Percentiles rank a stretch among this genome's conserved stretches.
Evolutionary conservation across 2,888 invertebrate species (phyloP).

Genomic region (Trimorus sp.): DNA sequence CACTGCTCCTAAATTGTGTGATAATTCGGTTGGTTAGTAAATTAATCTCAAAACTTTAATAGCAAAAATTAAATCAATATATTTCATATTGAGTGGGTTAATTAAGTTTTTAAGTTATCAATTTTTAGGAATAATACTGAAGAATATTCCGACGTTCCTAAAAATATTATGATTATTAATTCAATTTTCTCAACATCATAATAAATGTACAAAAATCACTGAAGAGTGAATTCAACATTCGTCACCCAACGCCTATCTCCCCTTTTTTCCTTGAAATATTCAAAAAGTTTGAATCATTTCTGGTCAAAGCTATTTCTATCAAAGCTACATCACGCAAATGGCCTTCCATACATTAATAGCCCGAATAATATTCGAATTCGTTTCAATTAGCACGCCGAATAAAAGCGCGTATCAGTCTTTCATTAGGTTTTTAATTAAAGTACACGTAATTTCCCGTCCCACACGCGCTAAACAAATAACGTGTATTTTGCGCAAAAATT

Average conservation of each 20-base stretch:
- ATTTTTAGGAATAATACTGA: no score
- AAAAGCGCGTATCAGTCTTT: background rate
- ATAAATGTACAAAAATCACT: no score
- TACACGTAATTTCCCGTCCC: background rate
- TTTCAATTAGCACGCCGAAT: slow-evolving; percentile 24
- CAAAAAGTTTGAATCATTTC: slow-evolving; percentile 36
- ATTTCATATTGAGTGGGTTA: no score
- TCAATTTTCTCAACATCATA: no score
- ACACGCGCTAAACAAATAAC: background rate
- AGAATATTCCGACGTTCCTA: no score
- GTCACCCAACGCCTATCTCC: no score
- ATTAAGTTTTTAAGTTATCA: no score
- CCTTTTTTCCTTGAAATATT: slow-evolving; percentile 25
- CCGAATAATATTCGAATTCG: slow-evolving; percentile 33
- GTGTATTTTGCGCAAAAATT: slow-evolving; percentile 5
- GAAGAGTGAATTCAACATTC: no score
- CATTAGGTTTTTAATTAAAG: slow-evolving; percentile 21
- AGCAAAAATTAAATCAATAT: no score
- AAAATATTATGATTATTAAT: no score
- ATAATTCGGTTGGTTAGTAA: no score
- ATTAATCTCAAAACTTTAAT: no score
- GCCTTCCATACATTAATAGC: slow-evolving; percentile 20
- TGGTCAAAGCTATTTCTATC: slow-evolving; percentile 22
- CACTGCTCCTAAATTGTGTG: background rate
- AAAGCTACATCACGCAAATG: background rate